Evolutionary conservation across 2,888 invertebrate species (phyloP), one percentile per base, ranked within the genome.

Genomic region (Luperina nickerlii): DNA sequence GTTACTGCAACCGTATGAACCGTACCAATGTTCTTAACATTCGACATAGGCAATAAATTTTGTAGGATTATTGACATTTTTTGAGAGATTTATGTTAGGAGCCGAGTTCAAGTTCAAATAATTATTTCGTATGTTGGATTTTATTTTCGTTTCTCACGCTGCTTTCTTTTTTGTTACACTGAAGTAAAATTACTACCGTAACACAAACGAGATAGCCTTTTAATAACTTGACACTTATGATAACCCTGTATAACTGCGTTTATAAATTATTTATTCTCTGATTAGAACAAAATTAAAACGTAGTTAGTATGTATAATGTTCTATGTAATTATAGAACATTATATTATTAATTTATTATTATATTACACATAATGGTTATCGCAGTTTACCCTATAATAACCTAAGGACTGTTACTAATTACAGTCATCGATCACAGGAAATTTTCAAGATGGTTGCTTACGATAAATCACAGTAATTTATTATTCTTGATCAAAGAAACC

Each of bases 21-120:
- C 75, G 87, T 70, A 76, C 54, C 60, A 54, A 5, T 74, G 68
- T 88, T 90, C 88, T 88, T 89, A 87, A 78, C 84, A 86, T 91
- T 88, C 86, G 87, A 89, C 88, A 82, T 72, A 66, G 80, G 85
- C 74, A 78, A 91, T 92, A 92, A 90, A 92, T 92, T 89, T 85
- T 81, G 82, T 82, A 62, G 81, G 87, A 90, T 88, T 91, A 89
- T 90, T 90, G 90, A 87, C 85, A 82, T 89, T 89, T 86, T 88
- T 88, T 85, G 86, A 65, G 74, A 88, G 87, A 90, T 88, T 90
- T 90, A 85, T 87, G 76, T 60, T 67, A 0, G 15, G 45, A 76
- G 45, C 18, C 24, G n/a, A 79, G 79, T 88, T 84, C 86, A 77
- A 83, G 72, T 72, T 79, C 74, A 71, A 57, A n/a, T 83, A 62